A percentile compares a stretch with the other conserved stretches of the same genome.
Evolutionary conservation across 2,797 vertebrate species (phyloP).

Genomic region (Semaprochilodus insignis): DNA sequence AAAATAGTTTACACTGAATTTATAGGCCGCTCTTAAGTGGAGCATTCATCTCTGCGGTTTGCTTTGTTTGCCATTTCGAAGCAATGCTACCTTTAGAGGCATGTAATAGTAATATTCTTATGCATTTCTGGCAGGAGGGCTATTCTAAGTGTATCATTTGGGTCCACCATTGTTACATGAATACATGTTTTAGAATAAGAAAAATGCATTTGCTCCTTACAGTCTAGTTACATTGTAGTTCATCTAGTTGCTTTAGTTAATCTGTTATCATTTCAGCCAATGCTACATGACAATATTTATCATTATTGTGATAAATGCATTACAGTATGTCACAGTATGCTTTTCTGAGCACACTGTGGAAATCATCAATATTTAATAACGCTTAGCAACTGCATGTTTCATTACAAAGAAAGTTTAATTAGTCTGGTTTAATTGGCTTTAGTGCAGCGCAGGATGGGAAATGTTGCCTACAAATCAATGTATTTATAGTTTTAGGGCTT

Average conservation of each 20-base stretch:
- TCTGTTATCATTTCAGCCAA: neutral
- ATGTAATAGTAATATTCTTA: conserved; percentile 19
- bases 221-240: neutral
- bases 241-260: neutral
- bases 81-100: conserved; percentile 24
- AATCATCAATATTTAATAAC: no score
- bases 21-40: conserved; percentile 30
- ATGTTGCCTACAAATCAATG: no score
- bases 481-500: no score
- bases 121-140: conserved; percentile 19
- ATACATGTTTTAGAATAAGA: conserved; percentile 10
- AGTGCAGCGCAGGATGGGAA: no score
- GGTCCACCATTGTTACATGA: conserved; percentile 17
- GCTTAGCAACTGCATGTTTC: no score
- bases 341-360: no score
- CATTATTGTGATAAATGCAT: no score
- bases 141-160: conserved; percentile 27
- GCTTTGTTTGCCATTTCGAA: conserved; percentile 42
- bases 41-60: conserved; percentile 43
- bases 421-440: no score
- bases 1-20: conserved; percentile 48
- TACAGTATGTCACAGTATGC: no score
- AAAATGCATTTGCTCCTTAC: neutral
- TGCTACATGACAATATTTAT: no score
- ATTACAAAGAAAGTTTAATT: no score